Percentiles rank a stretch among this genome's conserved stretches.
phyloP scores from a whole-genome alignment of 2,797 vertebrate species.

The Muscicapa comitata region DNA sequence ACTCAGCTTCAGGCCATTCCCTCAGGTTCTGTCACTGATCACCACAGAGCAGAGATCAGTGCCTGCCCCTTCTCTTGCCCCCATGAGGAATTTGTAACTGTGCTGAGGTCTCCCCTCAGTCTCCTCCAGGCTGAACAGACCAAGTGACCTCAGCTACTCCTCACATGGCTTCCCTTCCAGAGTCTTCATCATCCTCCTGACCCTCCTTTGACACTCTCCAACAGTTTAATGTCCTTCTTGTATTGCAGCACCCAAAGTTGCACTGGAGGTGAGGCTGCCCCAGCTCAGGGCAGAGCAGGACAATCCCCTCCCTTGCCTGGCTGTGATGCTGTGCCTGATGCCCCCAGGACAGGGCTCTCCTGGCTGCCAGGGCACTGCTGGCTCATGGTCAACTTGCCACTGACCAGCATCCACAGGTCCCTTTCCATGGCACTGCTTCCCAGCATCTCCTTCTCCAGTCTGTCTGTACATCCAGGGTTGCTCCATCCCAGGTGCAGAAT shows the following conservation, averaged over 20 bases:
- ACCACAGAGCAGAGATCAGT: background rate
- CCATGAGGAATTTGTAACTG: fast-evolving
- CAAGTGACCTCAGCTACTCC: background rate
- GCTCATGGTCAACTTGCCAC: fast-evolving
- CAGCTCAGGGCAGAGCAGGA: background rate
- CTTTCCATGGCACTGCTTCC: background rate
- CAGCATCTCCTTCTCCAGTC: fast-evolving
- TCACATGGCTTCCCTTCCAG: fast-evolving
- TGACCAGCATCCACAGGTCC: fast-evolving
- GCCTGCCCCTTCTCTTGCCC: background rate
- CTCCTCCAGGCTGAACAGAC: background rate
- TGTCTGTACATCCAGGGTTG: fast-evolving
- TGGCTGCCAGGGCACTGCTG: background rate
- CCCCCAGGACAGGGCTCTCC: background rate
- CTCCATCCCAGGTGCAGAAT: background rate
- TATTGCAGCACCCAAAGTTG: fast-evolving
- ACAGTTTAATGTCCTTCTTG: background rate
- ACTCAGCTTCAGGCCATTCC: background rate
- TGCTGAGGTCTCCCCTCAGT: fast-evolving
- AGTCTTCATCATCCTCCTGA: fast-evolving
- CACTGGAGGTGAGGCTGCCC: fast-evolving
- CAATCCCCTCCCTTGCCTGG: fast-evolving
- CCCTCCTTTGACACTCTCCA: fast-evolving
- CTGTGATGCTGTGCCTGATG: fast-evolving
- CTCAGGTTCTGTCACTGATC: fast-evolving